Percentiles rank a stretch among this genome's conserved stretches.
These are phyloP conservation scores for Scaptomyza cyrtandrae DNA, from an alignment of 2,888 invertebrate genomes.

Conservation along the genomic window DNA sequence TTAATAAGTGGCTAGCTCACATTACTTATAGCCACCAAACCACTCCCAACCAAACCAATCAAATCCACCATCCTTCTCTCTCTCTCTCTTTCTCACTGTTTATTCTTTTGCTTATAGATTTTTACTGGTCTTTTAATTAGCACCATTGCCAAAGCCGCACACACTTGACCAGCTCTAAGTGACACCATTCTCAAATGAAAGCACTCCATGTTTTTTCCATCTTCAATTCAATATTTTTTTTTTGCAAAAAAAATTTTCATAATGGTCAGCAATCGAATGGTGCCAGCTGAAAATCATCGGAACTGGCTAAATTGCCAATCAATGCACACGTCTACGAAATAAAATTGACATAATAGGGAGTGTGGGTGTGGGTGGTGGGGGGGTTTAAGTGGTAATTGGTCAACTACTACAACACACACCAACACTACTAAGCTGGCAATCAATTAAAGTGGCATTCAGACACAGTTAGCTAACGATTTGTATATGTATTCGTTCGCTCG, in stretches of 20 bases:
- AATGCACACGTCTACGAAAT: constrained; percentile 42
- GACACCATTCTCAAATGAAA: constrained; percentile 33
- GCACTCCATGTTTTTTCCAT: not conserved
- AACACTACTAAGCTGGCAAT: constrained; percentile 50
- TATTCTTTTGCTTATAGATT: constrained; percentile 11
- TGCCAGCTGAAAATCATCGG: constrained; percentile 32
- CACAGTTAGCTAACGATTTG: constrained; percentile 10
- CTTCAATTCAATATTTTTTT: not conserved
- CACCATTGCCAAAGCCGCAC: constrained; percentile 59
- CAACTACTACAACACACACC: constrained; percentile 15
- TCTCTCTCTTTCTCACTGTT: not conserved
- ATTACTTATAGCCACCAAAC: constrained; percentile 23
- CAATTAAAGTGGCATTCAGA: constrained; percentile 48
- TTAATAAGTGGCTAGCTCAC: constrained; percentile 50
- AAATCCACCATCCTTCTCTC: not conserved
- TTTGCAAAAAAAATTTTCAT: constrained; percentile 45
- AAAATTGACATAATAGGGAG: constrained; percentile 1
- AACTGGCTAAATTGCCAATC: constrained; percentile 57
- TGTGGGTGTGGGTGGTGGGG: no score
- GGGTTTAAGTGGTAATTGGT: not conserved
- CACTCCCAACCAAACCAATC: not conserved
- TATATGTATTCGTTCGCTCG: not conserved
- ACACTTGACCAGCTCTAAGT: constrained; percentile 26
- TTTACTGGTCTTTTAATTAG: constrained; percentile 64
- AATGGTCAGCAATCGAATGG: constrained; percentile 45